A percentile compares a stretch with the other conserved stretches of the same genome.
phyloP scores from a whole-genome alignment of 2,113 vertebrate species.

The Gorsachius goisagi region DNA sequence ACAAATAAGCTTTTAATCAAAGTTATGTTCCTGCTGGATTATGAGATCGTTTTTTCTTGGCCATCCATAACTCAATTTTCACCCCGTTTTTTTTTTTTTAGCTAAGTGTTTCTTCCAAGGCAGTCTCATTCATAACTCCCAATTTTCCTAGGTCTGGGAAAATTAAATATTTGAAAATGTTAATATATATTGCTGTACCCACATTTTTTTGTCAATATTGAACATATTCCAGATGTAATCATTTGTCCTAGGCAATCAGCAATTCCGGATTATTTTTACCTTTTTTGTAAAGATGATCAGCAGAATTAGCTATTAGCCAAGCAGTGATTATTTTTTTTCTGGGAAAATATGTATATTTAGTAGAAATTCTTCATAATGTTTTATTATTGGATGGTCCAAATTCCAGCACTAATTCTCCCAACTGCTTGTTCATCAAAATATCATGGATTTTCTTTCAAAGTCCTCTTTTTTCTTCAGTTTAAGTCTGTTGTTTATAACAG shows the following conservation, averaged over 20 bases:
- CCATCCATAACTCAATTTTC: background rate
- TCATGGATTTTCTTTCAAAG: background rate
- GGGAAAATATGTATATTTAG: background rate
- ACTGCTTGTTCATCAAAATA: background rate
- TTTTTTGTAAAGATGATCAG: background rate
- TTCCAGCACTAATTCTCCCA: background rate
- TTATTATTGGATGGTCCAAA: background rate
- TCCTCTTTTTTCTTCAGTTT: background rate
- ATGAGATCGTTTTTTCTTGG: background rate
- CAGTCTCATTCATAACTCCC: background rate
- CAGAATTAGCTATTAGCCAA: background rate
- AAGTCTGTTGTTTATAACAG: background rate
- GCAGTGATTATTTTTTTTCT: background rate
- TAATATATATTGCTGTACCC: background rate
- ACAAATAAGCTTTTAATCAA: background rate
- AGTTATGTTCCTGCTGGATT: background rate
- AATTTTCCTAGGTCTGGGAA: background rate
- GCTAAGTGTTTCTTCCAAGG: background rate
- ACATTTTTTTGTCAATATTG: background rate
- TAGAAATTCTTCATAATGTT: background rate
- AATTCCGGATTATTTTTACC: background rate
- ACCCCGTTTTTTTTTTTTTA: background rate
- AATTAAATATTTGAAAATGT: background rate
- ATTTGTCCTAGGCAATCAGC: background rate
- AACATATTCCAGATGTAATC: background rate